A percentile compares a stretch with the other conserved stretches of the same genome.
Conservation (phyloP, 2,888 invertebrate species). For the Apoderus coryli region DNA sequence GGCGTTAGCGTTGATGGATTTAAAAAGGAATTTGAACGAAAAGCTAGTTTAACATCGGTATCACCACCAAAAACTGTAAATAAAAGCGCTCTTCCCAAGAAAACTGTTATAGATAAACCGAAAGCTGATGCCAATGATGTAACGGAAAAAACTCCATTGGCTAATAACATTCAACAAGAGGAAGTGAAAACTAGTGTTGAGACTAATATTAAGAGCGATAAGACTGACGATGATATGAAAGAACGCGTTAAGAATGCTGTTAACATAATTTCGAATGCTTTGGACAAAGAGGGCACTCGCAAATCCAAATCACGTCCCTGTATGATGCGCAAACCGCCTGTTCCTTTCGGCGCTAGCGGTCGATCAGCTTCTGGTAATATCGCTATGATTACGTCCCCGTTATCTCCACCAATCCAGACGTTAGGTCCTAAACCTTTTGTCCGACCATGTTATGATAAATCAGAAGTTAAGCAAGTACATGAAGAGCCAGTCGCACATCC, state of each 20-base stretch:
- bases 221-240: slow-evolving; percentile 29
- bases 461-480: slow-evolving; percentile 20
- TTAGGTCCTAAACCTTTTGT: slow-evolving; percentile 25
- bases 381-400: slow-evolving; percentile 24
- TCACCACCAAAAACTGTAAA: slow-evolving; percentile 27
- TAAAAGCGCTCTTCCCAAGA: slow-evolving; percentile 19
- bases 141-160: too few relatives aligned
- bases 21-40: slow-evolving; percentile 73
- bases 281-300: slow-evolving; percentile 34
- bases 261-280: slow-evolving; percentile 57
- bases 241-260: slow-evolving; percentile 51
- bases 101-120: slow-evolving; percentile 21
- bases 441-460: slow-evolving; percentile 19
- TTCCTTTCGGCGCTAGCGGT: slow-evolving; percentile 43
- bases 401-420: slow-evolving; percentile 21
- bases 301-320: slow-evolving; percentile 34
- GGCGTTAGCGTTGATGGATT: slow-evolving; percentile 72
- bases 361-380: slow-evolving; percentile 44
- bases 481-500: slow-evolving; percentile 21
- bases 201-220: slow-evolving; percentile 8
- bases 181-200: slow-evolving; percentile 22
- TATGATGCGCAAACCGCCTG: slow-evolving; percentile 44
- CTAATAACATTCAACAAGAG: slow-evolving; percentile 13
- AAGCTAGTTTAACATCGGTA: slow-evolving; percentile 46
- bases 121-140: slow-evolving; percentile 21